These are phyloP conservation scores for Scaptomyza polygonia DNA, from an alignment of 2,888 invertebrate species.

Conservation along the genomic window DNA sequence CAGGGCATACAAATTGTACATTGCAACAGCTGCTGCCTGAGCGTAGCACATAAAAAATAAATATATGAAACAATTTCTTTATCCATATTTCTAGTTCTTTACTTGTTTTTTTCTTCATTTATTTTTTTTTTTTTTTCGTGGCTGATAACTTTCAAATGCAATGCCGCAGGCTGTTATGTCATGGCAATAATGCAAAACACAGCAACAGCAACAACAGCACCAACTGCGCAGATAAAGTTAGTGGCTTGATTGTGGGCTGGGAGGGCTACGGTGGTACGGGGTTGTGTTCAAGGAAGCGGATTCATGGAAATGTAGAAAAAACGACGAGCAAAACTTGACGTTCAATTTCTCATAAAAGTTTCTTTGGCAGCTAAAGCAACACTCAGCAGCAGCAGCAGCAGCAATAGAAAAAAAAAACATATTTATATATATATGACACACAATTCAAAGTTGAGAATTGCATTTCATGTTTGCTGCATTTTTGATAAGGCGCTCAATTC, in stretches of 20 bases:
- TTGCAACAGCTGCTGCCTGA: slow-evolving; percentile 58
- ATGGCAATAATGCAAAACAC: slow-evolving; percentile 76
- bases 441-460: slow-evolving; percentile 72
- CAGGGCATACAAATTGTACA: slow-evolving; percentile 27
- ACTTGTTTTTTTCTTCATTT: slow-evolving; percentile 24
- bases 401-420: too few relatives aligned
- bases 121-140: slow-evolving; percentile 6
- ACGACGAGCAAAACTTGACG: slow-evolving; percentile 52
- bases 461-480: slow-evolving; percentile 60
- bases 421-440: slow-evolving; percentile 60
- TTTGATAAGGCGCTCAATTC: slow-evolving; percentile 48
- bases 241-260: slow-evolving; percentile 2
- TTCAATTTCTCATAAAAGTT: slow-evolving; percentile 77
- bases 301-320: slow-evolving; percentile 5
- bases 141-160: slow-evolving; percentile 77
- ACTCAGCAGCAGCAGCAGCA: slow-evolving; percentile 8
- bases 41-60: slow-evolving; percentile 5
- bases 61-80: slow-evolving; percentile 52
- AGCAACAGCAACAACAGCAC: slow-evolving; percentile 30
- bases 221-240: slow-evolving; percentile 15
- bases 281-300: background rate
- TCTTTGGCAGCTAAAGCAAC: slow-evolving; percentile 52
- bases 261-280: background rate
- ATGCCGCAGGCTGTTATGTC: slow-evolving; percentile 75
- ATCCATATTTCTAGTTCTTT: slow-evolving; percentile 56